Conservation (phyloP, 1,140 invertebrate species). For the Drosophila novamexicana region DNA sequence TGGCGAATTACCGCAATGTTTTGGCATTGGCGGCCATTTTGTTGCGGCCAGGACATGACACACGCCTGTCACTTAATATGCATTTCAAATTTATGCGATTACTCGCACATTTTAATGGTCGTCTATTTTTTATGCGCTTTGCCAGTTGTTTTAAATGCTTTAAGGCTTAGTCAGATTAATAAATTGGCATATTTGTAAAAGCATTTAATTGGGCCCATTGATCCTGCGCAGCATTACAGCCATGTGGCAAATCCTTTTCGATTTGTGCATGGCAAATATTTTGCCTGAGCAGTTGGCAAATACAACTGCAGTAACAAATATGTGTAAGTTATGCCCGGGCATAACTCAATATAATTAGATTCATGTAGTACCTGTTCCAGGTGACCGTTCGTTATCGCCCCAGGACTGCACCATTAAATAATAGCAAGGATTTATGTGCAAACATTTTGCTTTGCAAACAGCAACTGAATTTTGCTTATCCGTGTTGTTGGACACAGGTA, state of each 20-base stretch:
- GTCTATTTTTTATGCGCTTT: slow-evolving; percentile 40
- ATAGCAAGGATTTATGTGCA: slow-evolving; percentile 78
- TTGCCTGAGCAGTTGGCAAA: slow-evolving; percentile 21
- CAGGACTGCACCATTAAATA: slow-evolving; percentile 70
- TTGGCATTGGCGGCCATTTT: slow-evolving; percentile 74
- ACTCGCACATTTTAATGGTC: slow-evolving; percentile 48
- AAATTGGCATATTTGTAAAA: slow-evolving; percentile 28
- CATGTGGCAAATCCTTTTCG: neutral
- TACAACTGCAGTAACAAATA: slow-evolving; percentile 34
- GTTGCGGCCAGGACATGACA: slow-evolving; percentile 70
- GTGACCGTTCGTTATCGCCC: slow-evolving; percentile 59
- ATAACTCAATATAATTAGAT: slow-evolving; percentile 82
- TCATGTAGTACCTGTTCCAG: slow-evolving; percentile 41
- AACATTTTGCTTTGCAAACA: slow-evolving; percentile 66
- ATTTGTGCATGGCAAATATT: slow-evolving; percentile 49
- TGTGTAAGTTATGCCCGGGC: slow-evolving; percentile 58
- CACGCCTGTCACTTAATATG: slow-evolving; percentile 60
- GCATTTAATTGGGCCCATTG: slow-evolving; percentile 51
- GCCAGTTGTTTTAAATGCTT: slow-evolving; percentile 39
- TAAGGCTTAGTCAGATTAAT: slow-evolving; percentile 37
- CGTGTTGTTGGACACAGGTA: neutral
- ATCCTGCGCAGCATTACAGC: slow-evolving; percentile 11
- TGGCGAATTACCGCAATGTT: slow-evolving; percentile 68
- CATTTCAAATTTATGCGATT: slow-evolving; percentile 33
- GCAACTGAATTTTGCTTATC: slow-evolving; percentile 40